Base-by-base conservation (phyloP, 2,113 vertebrate species). In the Planiliza haematocheilus region DNA sequence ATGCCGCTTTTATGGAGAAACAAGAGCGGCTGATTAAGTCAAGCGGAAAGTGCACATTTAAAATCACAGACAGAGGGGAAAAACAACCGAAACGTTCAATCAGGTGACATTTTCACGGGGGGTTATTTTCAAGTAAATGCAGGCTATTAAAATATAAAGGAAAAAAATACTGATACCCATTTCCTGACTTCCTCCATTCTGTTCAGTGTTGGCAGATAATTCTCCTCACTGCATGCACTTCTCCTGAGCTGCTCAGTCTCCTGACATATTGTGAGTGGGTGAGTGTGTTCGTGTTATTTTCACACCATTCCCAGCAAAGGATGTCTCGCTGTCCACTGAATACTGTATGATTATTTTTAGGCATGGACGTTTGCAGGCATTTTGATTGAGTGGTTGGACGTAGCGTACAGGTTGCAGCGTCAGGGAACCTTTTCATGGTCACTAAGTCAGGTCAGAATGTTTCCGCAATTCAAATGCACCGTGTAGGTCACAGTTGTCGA, bases 211-310 rank as follows among this genome's bases (percentile, higher is more conserved):
- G 53, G 41, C 58, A 70, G 51, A 70, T 66, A 1, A 39, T 66
- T 73, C 56, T 18, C 51, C 45, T 53, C 11, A 4, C 57, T 59
- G 52, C 67, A 45, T 69, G 74, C 62, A 48, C 11, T 70, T 39
- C 5, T 34, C 74, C 52, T 49, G 50, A 56, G 72, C 55, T 57
- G 10, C 39, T 77, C 59, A 56, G 56, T 57, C 64, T 69, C 60
- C 38, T 62, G 72, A 81, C 86, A 86, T 86, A 88, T 73, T 88
- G 76, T 78, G 82, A 82, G 84, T 86, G 68, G 81, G 81, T 56
- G 84, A 85, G 41, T 55, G 86, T 69, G 70, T 63, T 57, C 0
- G 51, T 67, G 59, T 79, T 79, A 67, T 70, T 72, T 67, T 83
- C 67, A 75, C 77, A 71, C 59, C 39, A 56, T 63, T 59, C 16